These are phyloP conservation scores for Clarias macrocephalus DNA, from an alignment of 2,113 vertebrate genomes.

Conservation along the genomic window DNA sequence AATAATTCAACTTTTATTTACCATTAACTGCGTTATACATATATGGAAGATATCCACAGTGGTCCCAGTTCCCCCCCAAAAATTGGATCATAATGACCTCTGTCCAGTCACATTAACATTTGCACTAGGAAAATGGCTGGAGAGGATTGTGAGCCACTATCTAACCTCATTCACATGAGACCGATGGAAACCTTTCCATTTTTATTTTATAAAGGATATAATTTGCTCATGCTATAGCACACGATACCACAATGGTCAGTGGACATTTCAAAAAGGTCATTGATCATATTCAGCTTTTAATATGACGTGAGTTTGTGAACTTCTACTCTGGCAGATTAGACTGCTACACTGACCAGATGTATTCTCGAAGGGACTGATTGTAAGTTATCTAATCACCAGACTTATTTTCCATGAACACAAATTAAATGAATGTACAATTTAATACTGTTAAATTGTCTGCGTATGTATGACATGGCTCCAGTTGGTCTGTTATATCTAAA, in stretches of 20 bases:
- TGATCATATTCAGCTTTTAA: neutral
- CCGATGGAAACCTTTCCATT: neutral
- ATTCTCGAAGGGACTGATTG: neutral
- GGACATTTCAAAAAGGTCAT: neutral
- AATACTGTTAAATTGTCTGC: neutral
- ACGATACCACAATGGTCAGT: neutral
- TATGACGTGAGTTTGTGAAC: neutral
- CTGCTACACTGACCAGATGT: neutral
- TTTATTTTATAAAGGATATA: neutral
- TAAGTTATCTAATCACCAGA: neutral
- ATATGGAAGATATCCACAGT: neutral
- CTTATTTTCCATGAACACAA: neutral
- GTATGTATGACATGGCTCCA: neutral
- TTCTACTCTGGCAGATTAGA: neutral
- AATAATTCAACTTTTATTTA: conserved; percentile 20
- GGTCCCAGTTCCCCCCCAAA: neutral
- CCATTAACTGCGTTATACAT: neutral
- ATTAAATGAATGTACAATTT: neutral
- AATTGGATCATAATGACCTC: neutral
- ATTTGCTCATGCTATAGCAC: neutral
- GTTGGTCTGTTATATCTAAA: neutral
- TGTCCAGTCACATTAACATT: conserved; percentile 1
- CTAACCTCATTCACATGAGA: neutral
- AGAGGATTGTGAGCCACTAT: neutral
- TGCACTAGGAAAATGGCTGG: neutral